These are phyloP conservation scores for Podarcis raffonei DNA, from an alignment of 2,113 vertebrate species.

Conservation along the genomic window DNA sequence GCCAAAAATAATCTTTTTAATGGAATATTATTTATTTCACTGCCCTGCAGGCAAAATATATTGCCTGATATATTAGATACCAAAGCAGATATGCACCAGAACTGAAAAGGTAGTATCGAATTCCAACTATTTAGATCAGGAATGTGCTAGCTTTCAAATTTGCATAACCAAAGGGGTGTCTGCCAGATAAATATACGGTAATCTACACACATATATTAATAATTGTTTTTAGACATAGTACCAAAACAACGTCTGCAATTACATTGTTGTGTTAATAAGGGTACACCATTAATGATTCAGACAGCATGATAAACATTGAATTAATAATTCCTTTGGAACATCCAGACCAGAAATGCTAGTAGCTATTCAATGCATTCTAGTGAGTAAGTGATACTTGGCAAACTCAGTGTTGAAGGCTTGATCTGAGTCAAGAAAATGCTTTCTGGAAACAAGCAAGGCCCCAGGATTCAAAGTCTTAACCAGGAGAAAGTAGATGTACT, in stretches of 20 bases:
- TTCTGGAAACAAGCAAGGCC: too few species aligned
- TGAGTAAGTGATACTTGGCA: too few species aligned
- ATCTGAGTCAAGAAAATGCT: too few species aligned
- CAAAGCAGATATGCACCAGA: background rate
- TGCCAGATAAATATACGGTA: background rate
- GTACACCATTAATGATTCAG: background rate
- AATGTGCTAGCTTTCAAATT: background rate
- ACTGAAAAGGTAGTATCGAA: background rate
- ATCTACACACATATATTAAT: background rate
- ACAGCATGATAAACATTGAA: background rate
- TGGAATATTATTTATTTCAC: slow-evolving; percentile 21
- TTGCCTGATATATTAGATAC: background rate
- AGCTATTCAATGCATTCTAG: too few species aligned
- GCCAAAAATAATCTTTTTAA: slow-evolving; percentile 6
- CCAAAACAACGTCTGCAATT: background rate
- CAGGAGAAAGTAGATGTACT: background rate
- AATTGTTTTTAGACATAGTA: background rate
- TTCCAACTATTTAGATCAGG: background rate
- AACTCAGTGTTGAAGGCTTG: too few species aligned
- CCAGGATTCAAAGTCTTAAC: background rate
- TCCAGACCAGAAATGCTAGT: too few species aligned
- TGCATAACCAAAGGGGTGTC: background rate
- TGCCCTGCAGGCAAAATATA: background rate
- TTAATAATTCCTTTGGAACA: too few species aligned
- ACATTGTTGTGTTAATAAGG: background rate